Evolutionary conservation across 2,888 invertebrate species (phyloP).

Genomic region (Tinea trinotella): DNA sequence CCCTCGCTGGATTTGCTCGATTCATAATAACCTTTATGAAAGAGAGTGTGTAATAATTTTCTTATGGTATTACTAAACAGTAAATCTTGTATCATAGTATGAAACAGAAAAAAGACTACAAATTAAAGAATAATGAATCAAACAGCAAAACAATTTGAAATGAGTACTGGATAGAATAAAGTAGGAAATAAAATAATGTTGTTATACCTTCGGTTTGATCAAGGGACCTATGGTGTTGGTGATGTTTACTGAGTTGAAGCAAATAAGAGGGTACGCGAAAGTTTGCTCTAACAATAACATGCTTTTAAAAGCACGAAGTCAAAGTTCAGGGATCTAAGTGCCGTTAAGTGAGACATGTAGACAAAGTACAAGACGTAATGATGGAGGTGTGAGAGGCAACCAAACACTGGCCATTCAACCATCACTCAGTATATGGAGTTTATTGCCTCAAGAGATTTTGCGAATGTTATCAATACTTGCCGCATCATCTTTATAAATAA

Average conservation of each 20-base stretch:
- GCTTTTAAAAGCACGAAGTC: constrained; percentile 16
- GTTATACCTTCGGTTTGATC: neutral
- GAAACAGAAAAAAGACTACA: too few relatives aligned
- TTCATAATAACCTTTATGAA: neutral
- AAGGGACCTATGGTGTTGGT: neutral
- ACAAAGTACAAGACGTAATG: constrained; percentile 14
- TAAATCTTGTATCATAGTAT: neutral
- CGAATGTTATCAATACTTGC: constrained; percentile 9
- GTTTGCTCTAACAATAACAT: constrained; percentile 14
- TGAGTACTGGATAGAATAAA: too few relatives aligned
- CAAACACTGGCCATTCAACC: constrained; percentile 10
- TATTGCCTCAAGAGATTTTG: constrained; percentile 11
- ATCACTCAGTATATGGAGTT: constrained; percentile 12
- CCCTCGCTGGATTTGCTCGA: neutral
- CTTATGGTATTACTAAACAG: neutral
- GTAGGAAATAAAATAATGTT: too few relatives aligned
- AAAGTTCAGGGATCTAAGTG: constrained; percentile 16
- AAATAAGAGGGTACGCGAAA: constrained; percentile 11
- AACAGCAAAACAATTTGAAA: too few relatives aligned
- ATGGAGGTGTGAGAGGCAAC: constrained; percentile 12
- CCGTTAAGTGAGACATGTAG: constrained; percentile 19
- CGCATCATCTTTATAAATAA: constrained; percentile 10
- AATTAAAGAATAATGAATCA: neutral
- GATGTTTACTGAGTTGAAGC: neutral
- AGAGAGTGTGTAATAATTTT: neutral